Evolutionary conservation across 2,797 vertebrate species (phyloP).

Genomic region (Megalops cyprinoides): DNA sequence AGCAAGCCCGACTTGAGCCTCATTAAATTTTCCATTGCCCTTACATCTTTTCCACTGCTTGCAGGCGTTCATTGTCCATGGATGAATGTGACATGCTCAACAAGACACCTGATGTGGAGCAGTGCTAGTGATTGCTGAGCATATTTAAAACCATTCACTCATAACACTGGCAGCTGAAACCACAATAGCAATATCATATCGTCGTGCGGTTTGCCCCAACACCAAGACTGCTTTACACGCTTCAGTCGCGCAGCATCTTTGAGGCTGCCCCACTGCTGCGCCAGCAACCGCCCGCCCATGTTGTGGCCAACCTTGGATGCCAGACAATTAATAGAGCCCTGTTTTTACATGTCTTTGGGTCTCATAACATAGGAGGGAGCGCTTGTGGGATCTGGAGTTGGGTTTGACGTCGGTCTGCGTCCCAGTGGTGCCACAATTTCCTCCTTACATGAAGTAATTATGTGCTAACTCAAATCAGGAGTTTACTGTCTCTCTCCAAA

Average conservation of each 20-base stretch:
- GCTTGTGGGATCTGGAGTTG: neutral
- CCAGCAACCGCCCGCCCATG: neutral
- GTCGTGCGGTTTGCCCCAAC: neutral
- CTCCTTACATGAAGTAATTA: neutral
- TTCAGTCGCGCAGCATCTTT: neutral
- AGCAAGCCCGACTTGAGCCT: too few relatives aligned
- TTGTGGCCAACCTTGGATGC: neutral
- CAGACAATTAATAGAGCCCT: neutral
- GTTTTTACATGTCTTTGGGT: neutral
- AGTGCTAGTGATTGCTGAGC: neutral
- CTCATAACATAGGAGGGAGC: neutral
- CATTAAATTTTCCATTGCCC: too few relatives aligned
- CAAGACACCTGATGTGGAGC: too few relatives aligned
- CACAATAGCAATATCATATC: slow-evolving; percentile 12
- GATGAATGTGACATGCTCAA: too few relatives aligned
- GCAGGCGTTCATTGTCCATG: too few relatives aligned
- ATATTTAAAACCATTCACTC: neutral
- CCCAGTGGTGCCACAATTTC: neutral
- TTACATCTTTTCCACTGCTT: too few relatives aligned
- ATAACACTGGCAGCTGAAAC: neutral
- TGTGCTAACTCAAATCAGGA: neutral
- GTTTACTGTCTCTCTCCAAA: slow-evolving; percentile 5
- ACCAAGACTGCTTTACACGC: slow-evolving; percentile 1
- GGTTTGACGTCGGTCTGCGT: neutral
- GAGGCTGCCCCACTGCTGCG: neutral